Evolutionary conservation across 2,113 vertebrate genomes (phyloP).

Genomic region (Pseudorhombus dupliciocellatus): DNA sequence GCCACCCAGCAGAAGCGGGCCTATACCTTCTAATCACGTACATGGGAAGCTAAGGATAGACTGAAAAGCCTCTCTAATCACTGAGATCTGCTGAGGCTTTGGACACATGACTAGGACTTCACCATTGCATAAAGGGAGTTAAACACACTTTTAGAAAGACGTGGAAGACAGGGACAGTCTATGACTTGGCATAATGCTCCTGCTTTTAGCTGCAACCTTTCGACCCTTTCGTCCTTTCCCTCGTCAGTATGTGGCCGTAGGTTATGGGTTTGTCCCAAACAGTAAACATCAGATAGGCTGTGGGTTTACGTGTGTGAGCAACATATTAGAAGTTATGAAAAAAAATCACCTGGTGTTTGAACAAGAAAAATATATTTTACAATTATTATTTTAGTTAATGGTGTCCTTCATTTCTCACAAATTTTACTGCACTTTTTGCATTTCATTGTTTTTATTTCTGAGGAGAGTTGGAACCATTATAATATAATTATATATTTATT

Average conservation of each 20-base stretch:
- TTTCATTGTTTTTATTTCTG: no score
- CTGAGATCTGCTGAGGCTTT: conserved; percentile 82
- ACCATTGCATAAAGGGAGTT: conserved; percentile 71
- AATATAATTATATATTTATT: no score
- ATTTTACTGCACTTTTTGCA: no score
- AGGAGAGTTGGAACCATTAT: no score
- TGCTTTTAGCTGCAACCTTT: neutral
- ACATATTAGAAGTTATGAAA: neutral
- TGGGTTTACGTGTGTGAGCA: neutral
- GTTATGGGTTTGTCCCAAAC: neutral
- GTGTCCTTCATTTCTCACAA: neutral
- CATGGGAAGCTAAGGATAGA: conserved; percentile 87
- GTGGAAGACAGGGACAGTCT: conserved; percentile 8
- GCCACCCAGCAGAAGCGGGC: conserved; percentile 49
- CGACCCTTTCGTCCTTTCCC: neutral
- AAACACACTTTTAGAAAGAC: conserved; percentile 52
- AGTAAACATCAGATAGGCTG: neutral
- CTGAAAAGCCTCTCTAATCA: conserved; percentile 88
- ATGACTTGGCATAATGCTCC: conserved; percentile 37
- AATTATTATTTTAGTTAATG: neutral
- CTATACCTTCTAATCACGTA: conserved; percentile 80
- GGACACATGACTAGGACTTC: conserved; percentile 75
- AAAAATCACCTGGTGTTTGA: neutral
- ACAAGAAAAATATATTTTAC: neutral
- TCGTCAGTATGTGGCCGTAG: neutral